Base-by-base conservation (phyloP, 2,888 invertebrate genomes). In the Meloe dianella region DNA sequence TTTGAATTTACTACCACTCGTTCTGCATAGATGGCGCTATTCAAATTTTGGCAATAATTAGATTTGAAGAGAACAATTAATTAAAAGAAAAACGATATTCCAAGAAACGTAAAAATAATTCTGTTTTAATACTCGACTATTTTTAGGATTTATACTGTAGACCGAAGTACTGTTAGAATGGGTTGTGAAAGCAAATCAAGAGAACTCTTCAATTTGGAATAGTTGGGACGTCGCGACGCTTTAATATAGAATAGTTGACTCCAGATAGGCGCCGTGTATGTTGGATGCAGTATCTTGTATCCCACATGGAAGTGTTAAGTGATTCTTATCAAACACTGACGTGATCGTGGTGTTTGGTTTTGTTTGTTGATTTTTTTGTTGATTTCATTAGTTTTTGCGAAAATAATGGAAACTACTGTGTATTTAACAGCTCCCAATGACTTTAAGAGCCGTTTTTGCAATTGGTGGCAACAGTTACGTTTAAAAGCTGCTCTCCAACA, bases 401-500 rank as follows among this genome's bases (percentile, higher is more conserved):
- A n/a, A 60, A 65, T 62, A 60, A 72, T 76, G 74, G 75, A 78
- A 66, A 75, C 74, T 38, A 77, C 75, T 62, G 79, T 80, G 61
- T 78, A 75, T 59, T 77, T 79, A 68, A 80, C 78, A 77, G 74
- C 77, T 35, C 73, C 79, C 63, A 74, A 75, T 76, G 79, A 82
- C 73, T 78, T 80, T 70, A 81, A 79, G 73, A 77, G 78, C 68
- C 76, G 81, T 60, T 71, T 83, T 63, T 75, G 75, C 70, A 77
- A 78, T 71, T 83, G 85, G 81, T 86, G 87, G 88, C 85, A 85
- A 67, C 84, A 85, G 66, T 85, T 89, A 74, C 86, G 89, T 78
- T 86, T 92, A 60, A 89, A 91, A 80, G 87, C 88, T 17, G 89
- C 90, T 14, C 79, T 91, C 60, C 90, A 92, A 65, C 94, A 94